phyloP scores from a whole-genome alignment of 1,140 invertebrate species.

The Pseudomyrmex sp. region DNA sequence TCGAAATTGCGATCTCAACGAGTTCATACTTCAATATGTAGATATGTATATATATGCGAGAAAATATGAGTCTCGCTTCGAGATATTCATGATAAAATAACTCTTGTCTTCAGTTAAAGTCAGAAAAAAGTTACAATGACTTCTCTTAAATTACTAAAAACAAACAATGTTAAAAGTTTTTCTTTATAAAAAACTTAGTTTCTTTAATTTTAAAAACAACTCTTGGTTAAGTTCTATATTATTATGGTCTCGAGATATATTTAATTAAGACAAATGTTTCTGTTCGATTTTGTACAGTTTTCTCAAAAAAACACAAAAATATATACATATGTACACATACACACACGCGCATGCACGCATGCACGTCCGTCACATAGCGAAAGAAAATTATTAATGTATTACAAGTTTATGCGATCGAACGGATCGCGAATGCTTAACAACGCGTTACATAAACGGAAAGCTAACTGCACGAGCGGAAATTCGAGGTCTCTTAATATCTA shows the following conservation, averaged over 20 bases:
- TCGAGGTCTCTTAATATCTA: slow-evolving; percentile 59
- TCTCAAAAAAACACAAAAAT: background rate
- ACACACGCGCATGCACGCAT: background rate
- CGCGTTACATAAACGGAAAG: slow-evolving; percentile 59
- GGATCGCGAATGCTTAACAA: slow-evolving; percentile 46
- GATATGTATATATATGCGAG: background rate
- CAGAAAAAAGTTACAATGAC: too few relatives aligned
- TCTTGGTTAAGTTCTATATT: too few relatives aligned
- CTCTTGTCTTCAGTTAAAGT: too few relatives aligned
- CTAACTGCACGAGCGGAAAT: slow-evolving; percentile 43
- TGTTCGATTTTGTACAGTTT: background rate
- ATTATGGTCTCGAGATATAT: too few relatives aligned
- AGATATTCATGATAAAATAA: too few relatives aligned
- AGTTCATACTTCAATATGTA: background rate
- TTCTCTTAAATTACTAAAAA: too few relatives aligned
- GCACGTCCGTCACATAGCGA: background rate
- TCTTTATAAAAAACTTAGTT: too few relatives aligned
- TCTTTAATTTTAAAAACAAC: too few relatives aligned
- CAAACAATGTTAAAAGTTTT: too few relatives aligned
- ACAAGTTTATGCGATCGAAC: slow-evolving; percentile 33
- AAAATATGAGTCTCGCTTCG: background rate
- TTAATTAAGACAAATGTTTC: too few relatives aligned
- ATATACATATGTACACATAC: too few relatives aligned
- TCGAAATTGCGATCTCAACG: background rate
- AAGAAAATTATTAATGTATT: slow-evolving; percentile 54